phyloP scores from a whole-genome alignment of 2,888 invertebrate genomes.

The Sinotaia quadrata region DNA sequence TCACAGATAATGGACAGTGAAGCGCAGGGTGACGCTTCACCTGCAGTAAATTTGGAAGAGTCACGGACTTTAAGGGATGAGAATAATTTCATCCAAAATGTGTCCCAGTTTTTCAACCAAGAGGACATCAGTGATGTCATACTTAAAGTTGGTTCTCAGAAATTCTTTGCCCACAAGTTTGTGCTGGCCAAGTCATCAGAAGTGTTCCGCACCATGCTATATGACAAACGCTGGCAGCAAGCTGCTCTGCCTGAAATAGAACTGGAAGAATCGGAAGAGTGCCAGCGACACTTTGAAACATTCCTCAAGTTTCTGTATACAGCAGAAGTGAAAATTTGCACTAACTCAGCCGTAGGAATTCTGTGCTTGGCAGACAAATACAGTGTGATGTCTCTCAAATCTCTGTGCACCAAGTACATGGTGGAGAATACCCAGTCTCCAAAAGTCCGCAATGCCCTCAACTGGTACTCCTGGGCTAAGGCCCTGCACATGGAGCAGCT shows the following conservation, averaged over 20 bases:
- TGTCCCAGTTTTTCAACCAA: constrained; percentile 69
- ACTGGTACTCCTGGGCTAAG: constrained; percentile 72
- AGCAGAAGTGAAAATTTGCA: constrained; percentile 66
- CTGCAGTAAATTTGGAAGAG: constrained; percentile 12
- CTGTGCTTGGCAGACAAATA: constrained; percentile 72
- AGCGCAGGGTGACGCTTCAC: constrained; percentile 1
- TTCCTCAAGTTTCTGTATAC: constrained; percentile 71
- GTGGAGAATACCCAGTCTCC: constrained; percentile 68
- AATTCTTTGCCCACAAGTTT: constrained; percentile 69
- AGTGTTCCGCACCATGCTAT: constrained; percentile 71
- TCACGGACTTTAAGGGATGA: constrained; percentile 63
- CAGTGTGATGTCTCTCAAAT: constrained; percentile 68
- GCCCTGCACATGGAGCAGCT: constrained; percentile 66
- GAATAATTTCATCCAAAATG: constrained; percentile 66
- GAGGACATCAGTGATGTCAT: constrained; percentile 67
- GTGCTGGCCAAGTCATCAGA: constrained; percentile 71
- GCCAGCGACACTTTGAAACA: constrained; percentile 66
- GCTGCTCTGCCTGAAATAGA: constrained; percentile 58
- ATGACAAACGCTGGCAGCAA: constrained; percentile 66
- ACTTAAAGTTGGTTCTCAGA: constrained; percentile 55
- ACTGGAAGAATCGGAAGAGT: constrained; percentile 68
- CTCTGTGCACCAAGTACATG: constrained; percentile 70
- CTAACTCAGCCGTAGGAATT: constrained; percentile 67
- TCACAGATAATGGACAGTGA: constrained; percentile 21
- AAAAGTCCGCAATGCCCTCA: constrained; percentile 66